Evolutionary conservation across 2,797 vertebrate species (phyloP).

Genomic region (Cuculus canorus): DNA sequence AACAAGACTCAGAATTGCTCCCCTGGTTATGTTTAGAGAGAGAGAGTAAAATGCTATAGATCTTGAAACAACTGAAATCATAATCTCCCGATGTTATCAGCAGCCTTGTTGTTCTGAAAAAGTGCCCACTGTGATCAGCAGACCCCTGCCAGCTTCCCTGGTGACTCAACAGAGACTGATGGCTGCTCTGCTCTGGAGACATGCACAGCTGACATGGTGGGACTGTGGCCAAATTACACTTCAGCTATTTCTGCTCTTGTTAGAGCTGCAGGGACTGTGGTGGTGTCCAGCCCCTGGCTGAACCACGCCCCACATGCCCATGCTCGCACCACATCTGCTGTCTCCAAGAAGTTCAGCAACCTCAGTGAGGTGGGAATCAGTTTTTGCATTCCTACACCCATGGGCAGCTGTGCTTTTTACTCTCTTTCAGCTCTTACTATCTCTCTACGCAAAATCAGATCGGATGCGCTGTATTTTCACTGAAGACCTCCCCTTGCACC

Average conservation of each 20-base stretch:
- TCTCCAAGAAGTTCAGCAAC: background rate
- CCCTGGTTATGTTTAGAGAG: slow-evolving; percentile 68
- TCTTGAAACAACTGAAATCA: slow-evolving; percentile 51
- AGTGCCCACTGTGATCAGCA: background rate
- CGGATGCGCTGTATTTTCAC: background rate
- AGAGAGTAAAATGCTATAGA: slow-evolving; percentile 64
- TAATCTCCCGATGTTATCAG: slow-evolving; percentile 46
- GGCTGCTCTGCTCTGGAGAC: rapidly evolving
- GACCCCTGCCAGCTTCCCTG: background rate
- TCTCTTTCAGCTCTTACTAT: background rate
- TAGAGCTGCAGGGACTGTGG: background rate
- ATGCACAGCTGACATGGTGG: background rate
- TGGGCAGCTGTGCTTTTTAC: background rate
- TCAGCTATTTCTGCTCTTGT: background rate
- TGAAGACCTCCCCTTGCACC: background rate
- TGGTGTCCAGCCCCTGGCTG: background rate
- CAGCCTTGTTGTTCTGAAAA: background rate
- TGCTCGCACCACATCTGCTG: background rate
- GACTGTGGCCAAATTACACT: rapidly evolving
- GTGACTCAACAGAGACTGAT: background rate
- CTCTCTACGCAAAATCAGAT: background rate
- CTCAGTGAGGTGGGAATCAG: background rate
- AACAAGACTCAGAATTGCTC: slow-evolving; percentile 76
- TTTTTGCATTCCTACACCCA: background rate
- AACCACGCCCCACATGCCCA: rapidly evolving